phyloP scores from a whole-genome alignment of 2,113 vertebrate genomes.

The Proterorhinus semilunaris region DNA sequence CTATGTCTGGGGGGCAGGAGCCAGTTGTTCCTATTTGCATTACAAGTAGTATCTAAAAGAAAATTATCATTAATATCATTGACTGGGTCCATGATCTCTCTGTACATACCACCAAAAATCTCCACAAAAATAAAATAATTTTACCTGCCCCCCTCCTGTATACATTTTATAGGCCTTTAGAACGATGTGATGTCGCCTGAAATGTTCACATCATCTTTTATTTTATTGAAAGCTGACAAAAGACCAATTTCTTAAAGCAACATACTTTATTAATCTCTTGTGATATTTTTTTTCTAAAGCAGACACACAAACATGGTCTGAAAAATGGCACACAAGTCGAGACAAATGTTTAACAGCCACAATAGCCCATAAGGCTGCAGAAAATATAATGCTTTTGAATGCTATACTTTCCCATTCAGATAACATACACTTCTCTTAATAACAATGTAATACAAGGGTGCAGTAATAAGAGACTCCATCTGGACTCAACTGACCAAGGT shows the following conservation, averaged over 20 bases:
- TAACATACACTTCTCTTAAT: slow-evolving; percentile 1
- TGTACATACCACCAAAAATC: too few species aligned
- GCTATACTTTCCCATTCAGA: neutral
- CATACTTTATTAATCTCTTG: slow-evolving; percentile 12
- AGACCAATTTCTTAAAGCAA: slow-evolving; percentile 1
- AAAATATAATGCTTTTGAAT: neutral
- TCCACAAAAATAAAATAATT: too few species aligned
- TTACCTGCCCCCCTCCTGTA: too few species aligned
- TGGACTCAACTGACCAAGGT: neutral
- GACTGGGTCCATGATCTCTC: too few species aligned
- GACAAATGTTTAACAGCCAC: slow-evolving; percentile 9
- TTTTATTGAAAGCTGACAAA: neutral
- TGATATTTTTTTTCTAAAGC: slow-evolving; percentile 4
- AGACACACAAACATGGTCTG: slow-evolving; percentile 3
- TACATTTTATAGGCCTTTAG: too few species aligned
- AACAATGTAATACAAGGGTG: neutral
- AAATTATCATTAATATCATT: too few species aligned
- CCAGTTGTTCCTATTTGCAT: too few species aligned
- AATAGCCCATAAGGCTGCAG: slow-evolving; percentile 5
- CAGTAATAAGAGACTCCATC: neutral
- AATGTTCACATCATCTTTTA: too few species aligned
- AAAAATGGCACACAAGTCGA: slow-evolving; percentile 8
- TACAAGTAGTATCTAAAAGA: too few species aligned
- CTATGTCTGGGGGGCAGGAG: too few species aligned
- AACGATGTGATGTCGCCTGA: too few species aligned